Base-by-base conservation (phyloP, 2,797 vertebrate species). In the Okamejei kenojei region DNA sequence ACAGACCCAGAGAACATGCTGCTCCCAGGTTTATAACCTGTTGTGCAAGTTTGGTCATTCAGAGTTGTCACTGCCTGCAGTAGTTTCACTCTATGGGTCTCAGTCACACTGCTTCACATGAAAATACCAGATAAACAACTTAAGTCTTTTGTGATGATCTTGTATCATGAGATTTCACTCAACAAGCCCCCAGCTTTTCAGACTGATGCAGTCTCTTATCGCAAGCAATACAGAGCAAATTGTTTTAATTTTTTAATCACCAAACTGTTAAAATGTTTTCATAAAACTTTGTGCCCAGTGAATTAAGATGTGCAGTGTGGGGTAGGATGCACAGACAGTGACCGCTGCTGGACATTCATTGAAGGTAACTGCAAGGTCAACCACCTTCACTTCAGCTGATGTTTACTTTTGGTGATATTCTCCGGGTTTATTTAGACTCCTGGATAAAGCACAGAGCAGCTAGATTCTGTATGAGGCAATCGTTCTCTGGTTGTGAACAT, bases 21-120 rank as follows among this genome's bases (percentile, higher is more conserved):
- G 82, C 82, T 21, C 61, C 82, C 11, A 61, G 82, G 82, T 86
- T 65, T 65, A 61, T n/a, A 86, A 84, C 81, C 81, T 84, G 82
- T 63, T 65, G 58, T 65, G 58, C 63, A 65, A 86, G 81, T 86
- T 86, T 58, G 38, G 45, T 86, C 13, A n/a, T 63, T 63, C 63
- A 15, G 26, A 5, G 29, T 73, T 73, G 71, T 73, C 21, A 13
- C n/a, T 54, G 82, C 29, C 13, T 63, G 82, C 61, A 19, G 61
- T 65, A 32, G 58, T 63, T 65, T 65, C 23, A 61, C 13, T 32
- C 29, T n/a, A n/a, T 86, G n/a, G 29, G 58, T 29, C 58, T 13
- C 61, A 63, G 58, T n/a, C 8, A 21, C n/a, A 17, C 32, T 79
- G 2, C 79, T 81, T 45, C 71, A 73, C 71, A 35, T 21, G 54